Percentiles rank a stretch among this genome's conserved stretches.
Evolutionary conservation across 2,888 invertebrate genomes (phyloP).

Genomic region (Leptopilina syphax): DNA sequence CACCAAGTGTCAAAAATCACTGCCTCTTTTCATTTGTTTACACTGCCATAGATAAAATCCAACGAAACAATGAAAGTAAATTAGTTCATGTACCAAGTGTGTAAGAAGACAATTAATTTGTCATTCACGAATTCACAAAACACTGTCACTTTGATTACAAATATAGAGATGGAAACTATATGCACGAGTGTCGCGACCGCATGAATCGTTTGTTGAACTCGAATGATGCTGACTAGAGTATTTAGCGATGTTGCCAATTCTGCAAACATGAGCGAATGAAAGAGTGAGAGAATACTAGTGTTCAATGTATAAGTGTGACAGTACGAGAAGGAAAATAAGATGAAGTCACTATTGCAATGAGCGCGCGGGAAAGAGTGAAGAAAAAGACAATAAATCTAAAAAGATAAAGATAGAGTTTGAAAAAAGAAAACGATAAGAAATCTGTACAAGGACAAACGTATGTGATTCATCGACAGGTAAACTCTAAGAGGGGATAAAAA

Average conservation of each 20-base stretch:
- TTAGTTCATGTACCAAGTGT: background rate
- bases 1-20: too few species aligned
- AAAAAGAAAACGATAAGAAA: background rate
- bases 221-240: slow-evolving; percentile 1
- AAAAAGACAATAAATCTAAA: background rate
- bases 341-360: background rate
- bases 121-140: slow-evolving; percentile 35
- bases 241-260: slow-evolving; percentile 38
- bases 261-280: background rate
- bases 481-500: background rate
- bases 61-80: background rate
- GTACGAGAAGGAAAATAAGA: background rate
- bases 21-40: too few species aligned
- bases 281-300: slow-evolving; percentile 15
- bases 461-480: slow-evolving; percentile 30
- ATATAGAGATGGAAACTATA: background rate
- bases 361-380: background rate
- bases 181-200: background rate
- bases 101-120: slow-evolving; percentile 4
- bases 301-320: background rate
- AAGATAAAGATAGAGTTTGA: background rate
- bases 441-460: background rate
- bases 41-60: too few species aligned
- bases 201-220: slow-evolving; percentile 32
- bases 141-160: background rate